Percentiles rank a stretch among this genome's conserved stretches.
phyloP scores from a whole-genome alignment of 2,888 invertebrate species.

The Drosophila testacea region DNA sequence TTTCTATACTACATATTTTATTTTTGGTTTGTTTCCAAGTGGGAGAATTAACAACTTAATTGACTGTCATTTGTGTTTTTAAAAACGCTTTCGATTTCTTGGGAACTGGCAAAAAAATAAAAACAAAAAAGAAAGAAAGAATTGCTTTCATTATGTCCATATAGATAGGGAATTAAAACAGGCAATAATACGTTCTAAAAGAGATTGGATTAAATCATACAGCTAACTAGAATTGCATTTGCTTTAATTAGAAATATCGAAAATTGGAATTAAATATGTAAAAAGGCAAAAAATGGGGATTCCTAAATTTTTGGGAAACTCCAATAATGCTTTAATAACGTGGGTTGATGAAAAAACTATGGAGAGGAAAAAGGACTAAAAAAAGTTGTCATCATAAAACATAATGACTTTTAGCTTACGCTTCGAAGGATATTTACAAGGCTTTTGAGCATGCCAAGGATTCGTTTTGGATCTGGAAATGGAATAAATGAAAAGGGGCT shows the following conservation, averaged over 20 bases:
- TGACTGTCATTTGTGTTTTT: background rate
- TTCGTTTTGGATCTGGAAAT: background rate
- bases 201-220: too few relatives aligned
- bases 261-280: background rate
- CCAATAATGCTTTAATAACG: background rate
- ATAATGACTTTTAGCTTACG: background rate
- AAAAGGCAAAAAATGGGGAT: background rate
- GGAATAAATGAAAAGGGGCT: constrained; percentile 11
- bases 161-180: too few relatives aligned
- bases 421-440: background rate
- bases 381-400: background rate
- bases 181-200: too few relatives aligned
- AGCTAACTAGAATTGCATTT: too few relatives aligned
- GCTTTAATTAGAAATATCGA: too few relatives aligned
- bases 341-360: background rate
- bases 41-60: background rate
- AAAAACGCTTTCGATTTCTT: background rate
- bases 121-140: too few relatives aligned
- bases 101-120: background rate
- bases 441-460: background rate
- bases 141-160: too few relatives aligned
- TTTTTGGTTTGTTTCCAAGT: background rate
- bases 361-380: background rate
- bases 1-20: background rate
- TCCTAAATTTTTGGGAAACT: background rate